phyloP scores from a whole-genome alignment of 2,888 invertebrate species.

The Xiphydria camelus region DNA sequence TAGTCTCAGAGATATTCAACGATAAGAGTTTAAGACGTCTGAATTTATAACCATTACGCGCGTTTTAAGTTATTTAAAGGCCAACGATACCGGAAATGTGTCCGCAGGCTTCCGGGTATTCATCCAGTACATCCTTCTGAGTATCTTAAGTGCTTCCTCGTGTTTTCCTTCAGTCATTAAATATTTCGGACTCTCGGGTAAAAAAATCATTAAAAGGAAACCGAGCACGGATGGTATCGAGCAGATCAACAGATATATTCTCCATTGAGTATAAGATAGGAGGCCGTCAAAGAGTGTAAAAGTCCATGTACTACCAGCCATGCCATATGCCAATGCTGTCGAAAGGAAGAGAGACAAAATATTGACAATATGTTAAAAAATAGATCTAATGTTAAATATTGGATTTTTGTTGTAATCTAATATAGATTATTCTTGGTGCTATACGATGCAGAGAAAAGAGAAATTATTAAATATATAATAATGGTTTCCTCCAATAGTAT shows the following conservation, averaged over 20 bases:
- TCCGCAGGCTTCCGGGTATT: constrained; percentile 69
- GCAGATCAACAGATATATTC: constrained; percentile 57
- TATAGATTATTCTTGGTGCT: too few species aligned
- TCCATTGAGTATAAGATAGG: too few species aligned
- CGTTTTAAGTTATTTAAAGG: too few species aligned
- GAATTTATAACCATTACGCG: too few species aligned
- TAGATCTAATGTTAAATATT: too few species aligned
- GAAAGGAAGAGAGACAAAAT: constrained; percentile 7
- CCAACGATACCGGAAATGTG: constrained; percentile 74
- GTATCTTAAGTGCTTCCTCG: constrained; percentile 67
- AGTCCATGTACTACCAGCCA: constrained; percentile 50
- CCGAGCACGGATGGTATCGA: constrained; percentile 70
- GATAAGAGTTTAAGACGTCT: too few species aligned
- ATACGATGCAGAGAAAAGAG: too few species aligned
- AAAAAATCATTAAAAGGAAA: constrained; percentile 58
- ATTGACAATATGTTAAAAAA: too few species aligned
- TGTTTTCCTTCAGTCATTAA: constrained; percentile 70
- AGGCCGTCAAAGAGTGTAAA: constrained; percentile 40
- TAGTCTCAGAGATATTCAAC: too few species aligned
- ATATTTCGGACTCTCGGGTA: constrained; percentile 81
- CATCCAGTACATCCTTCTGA: constrained; percentile 67
- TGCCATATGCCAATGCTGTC: constrained; percentile 55
- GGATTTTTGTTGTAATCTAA: too few species aligned
- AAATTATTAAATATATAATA: too few species aligned
- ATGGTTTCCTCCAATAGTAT: too few species aligned